phyloP scores from a whole-genome alignment of 2,888 invertebrate species.

The Palloptera scutellata region DNA sequence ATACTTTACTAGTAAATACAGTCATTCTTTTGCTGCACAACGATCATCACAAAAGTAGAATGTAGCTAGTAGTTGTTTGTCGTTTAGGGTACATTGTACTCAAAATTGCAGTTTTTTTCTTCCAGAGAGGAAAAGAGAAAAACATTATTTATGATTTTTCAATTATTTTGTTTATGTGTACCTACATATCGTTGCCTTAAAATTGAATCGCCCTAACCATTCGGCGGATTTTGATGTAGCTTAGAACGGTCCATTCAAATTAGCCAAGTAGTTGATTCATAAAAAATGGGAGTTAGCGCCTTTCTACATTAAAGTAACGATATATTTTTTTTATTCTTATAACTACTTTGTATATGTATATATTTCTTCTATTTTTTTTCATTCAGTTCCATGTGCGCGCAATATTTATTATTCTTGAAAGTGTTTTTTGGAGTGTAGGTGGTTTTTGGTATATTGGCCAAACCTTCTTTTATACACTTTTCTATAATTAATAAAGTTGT shows the following conservation, averaged over 20 bases:
- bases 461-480: not conserved
- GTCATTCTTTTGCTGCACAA: too few species aligned
- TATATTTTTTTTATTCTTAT: not conserved
- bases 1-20: not conserved
- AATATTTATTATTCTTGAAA: not conserved
- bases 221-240: too few species aligned
- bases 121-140: not conserved
- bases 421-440: not conserved
- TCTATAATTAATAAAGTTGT: too few species aligned
- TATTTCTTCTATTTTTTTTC: not conserved
- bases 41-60: too few species aligned
- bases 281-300: too few species aligned
- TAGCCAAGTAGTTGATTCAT: too few species aligned
- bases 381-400: not conserved
- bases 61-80: not conserved
- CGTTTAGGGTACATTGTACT: conserved; percentile 8
- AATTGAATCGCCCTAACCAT: too few species aligned
- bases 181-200: not conserved
- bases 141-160: conserved; percentile 1
- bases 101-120: not conserved
- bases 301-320: too few species aligned
- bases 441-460: not conserved
- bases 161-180: not conserved
- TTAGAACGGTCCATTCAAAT: too few species aligned
- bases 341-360: not conserved